A percentile compares a stretch with the other conserved stretches of the same genome.
Conservation (phyloP, 2,797 vertebrate species). For the Acanthurus tractus region DNA sequence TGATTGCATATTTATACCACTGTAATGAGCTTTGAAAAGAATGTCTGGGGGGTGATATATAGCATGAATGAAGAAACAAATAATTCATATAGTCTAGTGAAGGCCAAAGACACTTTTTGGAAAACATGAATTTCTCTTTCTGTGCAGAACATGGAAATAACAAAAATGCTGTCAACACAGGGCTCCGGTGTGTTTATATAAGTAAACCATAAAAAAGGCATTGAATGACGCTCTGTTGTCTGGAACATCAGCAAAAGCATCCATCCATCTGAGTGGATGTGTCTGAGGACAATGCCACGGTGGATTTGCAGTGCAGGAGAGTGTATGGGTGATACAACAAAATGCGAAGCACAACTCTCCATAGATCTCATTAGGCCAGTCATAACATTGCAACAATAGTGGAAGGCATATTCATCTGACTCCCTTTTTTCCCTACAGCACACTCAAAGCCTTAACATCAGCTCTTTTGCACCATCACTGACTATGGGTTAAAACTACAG, state of each 20-base stretch:
- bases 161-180: conserved; percentile 39
- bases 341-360: conserved; percentile 80
- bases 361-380: conserved; percentile 82
- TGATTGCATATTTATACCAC: conserved; percentile 19
- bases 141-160: conserved; percentile 31
- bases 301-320: conserved; percentile 61
- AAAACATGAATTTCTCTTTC: conserved; percentile 44
- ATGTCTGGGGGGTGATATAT: conserved; percentile 29
- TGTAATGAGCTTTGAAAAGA: conserved; percentile 42
- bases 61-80: conserved; percentile 26
- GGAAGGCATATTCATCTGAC: conserved; percentile 76
- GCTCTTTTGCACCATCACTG: conserved; percentile 57
- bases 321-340: conserved; percentile 68
- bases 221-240: conserved; percentile 70
- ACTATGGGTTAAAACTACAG: conserved; percentile 46
- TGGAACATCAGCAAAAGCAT: conserved; percentile 74
- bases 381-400: conserved; percentile 76
- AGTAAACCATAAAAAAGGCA: conserved; percentile 55
- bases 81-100: conserved; percentile 32
- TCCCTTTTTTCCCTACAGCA: conserved; percentile 32
- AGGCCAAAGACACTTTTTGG: conserved; percentile 19
- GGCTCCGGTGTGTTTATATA: conserved; percentile 48
- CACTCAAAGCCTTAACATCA: conserved; percentile 57
- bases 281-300: conserved; percentile 73
- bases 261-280: conserved; percentile 72